phyloP scores from a whole-genome alignment of 2,888 invertebrate species.

The Boloria euphrosyne region DNA sequence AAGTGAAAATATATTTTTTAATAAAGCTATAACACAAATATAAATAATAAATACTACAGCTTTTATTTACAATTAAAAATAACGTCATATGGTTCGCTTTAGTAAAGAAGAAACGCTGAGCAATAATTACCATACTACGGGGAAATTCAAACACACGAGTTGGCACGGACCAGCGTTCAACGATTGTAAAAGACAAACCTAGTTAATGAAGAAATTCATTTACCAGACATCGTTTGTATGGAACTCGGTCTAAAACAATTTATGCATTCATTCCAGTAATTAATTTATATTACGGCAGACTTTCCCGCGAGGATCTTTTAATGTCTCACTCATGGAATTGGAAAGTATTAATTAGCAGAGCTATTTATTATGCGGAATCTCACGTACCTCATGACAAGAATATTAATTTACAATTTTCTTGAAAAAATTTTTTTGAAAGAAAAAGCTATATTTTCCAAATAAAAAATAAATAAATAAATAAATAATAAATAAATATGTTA shows the following conservation, averaged over 20 bases:
- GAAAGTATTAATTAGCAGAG: constrained; percentile 66
- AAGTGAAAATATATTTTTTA: too few species aligned
- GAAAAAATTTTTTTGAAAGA: too few species aligned
- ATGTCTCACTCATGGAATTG: constrained; percentile 67
- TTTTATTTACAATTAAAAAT: constrained; percentile 5
- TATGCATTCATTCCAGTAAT: constrained; percentile 58
- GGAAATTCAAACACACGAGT: constrained; percentile 12
- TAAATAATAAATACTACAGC: neutral
- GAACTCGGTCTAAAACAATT: constrained; percentile 51
- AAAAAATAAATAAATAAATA: too few species aligned
- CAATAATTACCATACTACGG: constrained; percentile 13
- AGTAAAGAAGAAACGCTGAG: neutral
- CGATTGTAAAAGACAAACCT: constrained; percentile 23
- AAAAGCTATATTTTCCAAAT: too few species aligned
- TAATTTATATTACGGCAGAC: constrained; percentile 57
- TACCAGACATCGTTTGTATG: constrained; percentile 22
- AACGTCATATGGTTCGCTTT: constrained; percentile 3
- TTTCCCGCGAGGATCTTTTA: constrained; percentile 60
- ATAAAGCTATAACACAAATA: too few species aligned
- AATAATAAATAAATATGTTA: too few species aligned
- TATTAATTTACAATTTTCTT: too few species aligned
- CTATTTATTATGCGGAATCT: constrained; percentile 68
- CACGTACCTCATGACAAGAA: constrained; percentile 47
- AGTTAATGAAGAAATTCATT: constrained; percentile 29
- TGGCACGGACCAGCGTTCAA: constrained; percentile 16